A percentile compares a stretch with the other conserved stretches of the same genome.
These are phyloP conservation scores for Anguilla obscura DNA, from an alignment of 2,797 vertebrate species.

Conservation along the genomic window DNA sequence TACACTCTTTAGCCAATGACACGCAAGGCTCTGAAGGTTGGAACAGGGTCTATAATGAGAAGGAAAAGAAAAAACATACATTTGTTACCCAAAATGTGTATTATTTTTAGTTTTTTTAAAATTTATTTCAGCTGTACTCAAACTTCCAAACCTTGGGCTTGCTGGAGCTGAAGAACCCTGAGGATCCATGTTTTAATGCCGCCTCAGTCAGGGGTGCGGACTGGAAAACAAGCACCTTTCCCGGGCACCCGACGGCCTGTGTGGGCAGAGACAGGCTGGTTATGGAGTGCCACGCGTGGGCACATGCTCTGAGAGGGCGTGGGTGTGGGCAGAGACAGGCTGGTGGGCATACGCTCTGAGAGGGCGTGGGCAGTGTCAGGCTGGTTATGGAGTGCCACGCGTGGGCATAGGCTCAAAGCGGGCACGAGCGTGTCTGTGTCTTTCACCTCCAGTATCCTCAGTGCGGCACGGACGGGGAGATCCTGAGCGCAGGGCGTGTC, in stretches of 20 bases:
- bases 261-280: background rate
- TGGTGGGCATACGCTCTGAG: background rate
- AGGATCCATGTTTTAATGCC: slow-evolving; percentile 52
- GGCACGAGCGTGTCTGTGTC: background rate
- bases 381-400: background rate
- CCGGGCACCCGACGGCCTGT: slow-evolving; percentile 67
- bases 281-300: background rate
- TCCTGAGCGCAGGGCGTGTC: slow-evolving; percentile 57
- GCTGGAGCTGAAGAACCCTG: slow-evolving; percentile 69
- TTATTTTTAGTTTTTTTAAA: background rate
- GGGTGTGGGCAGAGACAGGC: background rate
- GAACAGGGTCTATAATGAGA: slow-evolving; percentile 68
- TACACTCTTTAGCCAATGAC: slow-evolving; percentile 69
- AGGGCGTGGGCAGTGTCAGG: background rate
- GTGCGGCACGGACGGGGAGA: slow-evolving; percentile 66
- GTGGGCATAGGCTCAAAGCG: background rate
- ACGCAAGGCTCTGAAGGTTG: slow-evolving; percentile 64
- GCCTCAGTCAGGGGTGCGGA: slow-evolving; percentile 64
- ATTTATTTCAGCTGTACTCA: background rate
- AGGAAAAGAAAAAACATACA: background rate
- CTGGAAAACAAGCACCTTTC: slow-evolving; percentile 76
- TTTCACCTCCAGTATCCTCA: slow-evolving; percentile 70
- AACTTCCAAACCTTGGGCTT: slow-evolving; percentile 60
- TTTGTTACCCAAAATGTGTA: background rate
- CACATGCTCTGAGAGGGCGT: background rate